phyloP scores from a whole-genome alignment of 1,140 invertebrate species.

The Tribolium castaneum region DNA sequence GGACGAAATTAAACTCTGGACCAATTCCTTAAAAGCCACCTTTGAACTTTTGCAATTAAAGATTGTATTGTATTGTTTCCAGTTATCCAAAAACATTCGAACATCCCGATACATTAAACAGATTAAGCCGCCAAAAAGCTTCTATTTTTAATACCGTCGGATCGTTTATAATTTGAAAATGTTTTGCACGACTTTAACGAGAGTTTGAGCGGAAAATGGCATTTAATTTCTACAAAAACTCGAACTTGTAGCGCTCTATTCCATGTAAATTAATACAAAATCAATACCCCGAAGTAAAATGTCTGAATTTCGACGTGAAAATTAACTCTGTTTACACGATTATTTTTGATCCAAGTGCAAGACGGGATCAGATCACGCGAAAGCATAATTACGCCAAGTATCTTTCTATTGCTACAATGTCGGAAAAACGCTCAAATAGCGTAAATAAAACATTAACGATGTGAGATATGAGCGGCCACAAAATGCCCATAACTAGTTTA shows the following conservation, averaged over 20 bases:
- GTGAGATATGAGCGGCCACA: slow-evolving; percentile 16
- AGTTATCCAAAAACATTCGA: slow-evolving; percentile 10
- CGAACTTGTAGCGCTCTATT: too few relatives aligned
- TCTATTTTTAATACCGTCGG: too few relatives aligned
- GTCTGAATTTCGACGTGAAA: too few relatives aligned
- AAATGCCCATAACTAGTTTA: slow-evolving; percentile 19
- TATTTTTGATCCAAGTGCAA: background rate
- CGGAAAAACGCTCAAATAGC: background rate
- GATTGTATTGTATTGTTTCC: slow-evolving; percentile 23
- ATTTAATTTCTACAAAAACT: too few relatives aligned
- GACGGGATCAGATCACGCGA: background rate
- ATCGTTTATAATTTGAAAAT: too few relatives aligned
- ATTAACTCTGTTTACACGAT: too few relatives aligned
- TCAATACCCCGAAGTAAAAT: too few relatives aligned
- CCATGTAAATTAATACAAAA: too few relatives aligned
- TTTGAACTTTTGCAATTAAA: slow-evolving; percentile 33
- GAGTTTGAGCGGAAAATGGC: too few relatives aligned
- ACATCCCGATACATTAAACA: slow-evolving; percentile 27
- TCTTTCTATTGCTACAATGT: background rate
- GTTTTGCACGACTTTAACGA: too few relatives aligned
- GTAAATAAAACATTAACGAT: background rate
- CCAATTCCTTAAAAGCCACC: slow-evolving; percentile 30
- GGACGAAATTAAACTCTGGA: slow-evolving; percentile 32
- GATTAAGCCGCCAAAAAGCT: background rate
- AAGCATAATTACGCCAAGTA: background rate